Evolutionary conservation across 1,140 invertebrate genomes (phyloP), one percentile per base, ranked within the genome.

Genomic region (Oncopeltus fasciatus): DNA sequence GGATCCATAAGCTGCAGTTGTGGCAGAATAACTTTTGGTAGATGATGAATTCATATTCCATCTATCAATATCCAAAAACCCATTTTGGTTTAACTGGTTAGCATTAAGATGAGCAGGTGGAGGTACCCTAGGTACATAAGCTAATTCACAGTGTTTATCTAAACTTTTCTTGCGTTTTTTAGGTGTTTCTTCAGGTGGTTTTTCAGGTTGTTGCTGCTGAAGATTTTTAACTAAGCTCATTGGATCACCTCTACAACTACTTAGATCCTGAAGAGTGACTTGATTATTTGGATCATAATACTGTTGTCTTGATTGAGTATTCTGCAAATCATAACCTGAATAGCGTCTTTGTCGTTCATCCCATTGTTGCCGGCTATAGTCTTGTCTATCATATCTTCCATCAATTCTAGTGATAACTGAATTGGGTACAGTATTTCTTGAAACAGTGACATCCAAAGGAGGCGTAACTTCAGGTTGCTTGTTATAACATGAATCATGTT

Each of bases 341-440:
- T 71, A 57, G 18, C 28, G 38, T 2, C 53, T n/a, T 27, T 62
- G 51, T 18, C 31, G 29, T 2, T 62, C 61, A 29, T 62, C 61
- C 56, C 57, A 63, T 18, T 47, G 20, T n/a, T 58, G 44, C 38
- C 20, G 49, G 26, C 26, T 58, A 59, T 51, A 61, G 60, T 71
- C 60, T 69, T 81, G 74, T 46, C 85, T 83, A 70, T 80, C 84
- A 43, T 46, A 70, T 61, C 81, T 76, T 71, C 70, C 78, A 62
- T 84, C 83, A 47, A 82, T 81, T 69, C 84, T 76, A 20, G 83
- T 86, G 43, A 86, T 86, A 8, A 86, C 84, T 8, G 83, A 85
- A 3, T 83, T 79, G 14, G 79, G 83, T 47, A 85, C 81, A 69
- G 80, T 81, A 0, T 82, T 81, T 62, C 84, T 71, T 0, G 83